Conservation (phyloP, 2,113 vertebrate genomes). For the Archocentrus centrarchus region DNA sequence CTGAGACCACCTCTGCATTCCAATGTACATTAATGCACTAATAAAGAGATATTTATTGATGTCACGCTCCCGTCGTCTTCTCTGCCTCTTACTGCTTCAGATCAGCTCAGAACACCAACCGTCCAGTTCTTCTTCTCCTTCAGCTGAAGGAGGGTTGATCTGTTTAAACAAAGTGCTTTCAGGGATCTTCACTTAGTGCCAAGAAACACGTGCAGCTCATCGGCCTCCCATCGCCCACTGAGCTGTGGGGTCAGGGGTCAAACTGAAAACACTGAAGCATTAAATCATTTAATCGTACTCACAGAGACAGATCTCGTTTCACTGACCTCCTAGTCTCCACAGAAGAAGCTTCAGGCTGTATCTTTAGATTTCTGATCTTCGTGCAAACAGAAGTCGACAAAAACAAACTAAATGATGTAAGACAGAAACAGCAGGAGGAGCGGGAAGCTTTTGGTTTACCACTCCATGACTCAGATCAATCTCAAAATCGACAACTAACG, state of each 20-base stretch:
- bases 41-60: slow-evolving; percentile 75
- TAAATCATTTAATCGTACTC: no score
- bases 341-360: not conserved
- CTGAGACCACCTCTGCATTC: slow-evolving; percentile 41
- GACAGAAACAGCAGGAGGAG: no score
- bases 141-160: not conserved
- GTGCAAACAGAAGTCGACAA: not conserved
- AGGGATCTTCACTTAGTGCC: not conserved
- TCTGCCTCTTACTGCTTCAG: no score
- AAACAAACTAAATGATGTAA: no score
- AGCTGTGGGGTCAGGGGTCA: not conserved
- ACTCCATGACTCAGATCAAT: no score
- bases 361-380: not conserved
- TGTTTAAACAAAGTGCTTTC: not conserved
- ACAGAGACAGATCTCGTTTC: not conserved
- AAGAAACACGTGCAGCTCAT: not conserved
- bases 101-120: not conserved
- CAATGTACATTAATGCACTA: slow-evolving; percentile 48
- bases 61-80: not conserved
- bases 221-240: not conserved
- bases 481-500: no score
- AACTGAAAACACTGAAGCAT: not conserved
- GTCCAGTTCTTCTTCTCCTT: not conserved
- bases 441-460: no score
- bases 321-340: not conserved